These are phyloP conservation scores for Pelodytes ibericus DNA, from an alignment of 2,797 vertebrate genomes.

Conservation along the genomic window DNA sequence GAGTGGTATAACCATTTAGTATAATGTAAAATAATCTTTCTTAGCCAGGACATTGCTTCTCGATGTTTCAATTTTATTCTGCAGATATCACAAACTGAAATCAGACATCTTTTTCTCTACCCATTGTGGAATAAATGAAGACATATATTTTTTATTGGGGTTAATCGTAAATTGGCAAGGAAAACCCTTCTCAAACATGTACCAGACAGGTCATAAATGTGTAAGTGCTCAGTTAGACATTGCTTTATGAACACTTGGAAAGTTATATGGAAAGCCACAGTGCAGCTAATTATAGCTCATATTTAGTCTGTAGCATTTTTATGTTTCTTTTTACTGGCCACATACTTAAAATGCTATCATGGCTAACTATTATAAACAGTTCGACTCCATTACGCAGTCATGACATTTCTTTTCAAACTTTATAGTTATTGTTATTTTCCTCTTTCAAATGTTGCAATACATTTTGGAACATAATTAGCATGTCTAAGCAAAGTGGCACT, in stretches of 20 bases:
- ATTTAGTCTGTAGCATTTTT: slow-evolving; percentile 50
- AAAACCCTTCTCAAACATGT: slow-evolving; percentile 1
- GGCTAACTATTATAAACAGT: slow-evolving; percentile 29
- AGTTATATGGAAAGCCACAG: slow-evolving; percentile 42
- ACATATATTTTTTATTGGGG: slow-evolving; percentile 20
- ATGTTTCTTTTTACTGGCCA: slow-evolving; percentile 45
- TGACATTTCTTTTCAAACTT: slow-evolving; percentile 3
- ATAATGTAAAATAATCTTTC: no score
- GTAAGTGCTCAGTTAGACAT: slow-evolving; percentile 48
- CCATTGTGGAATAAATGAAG: slow-evolving; percentile 21
- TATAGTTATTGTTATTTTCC: slow-evolving; percentile 23
- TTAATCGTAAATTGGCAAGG: slow-evolving; percentile 29
- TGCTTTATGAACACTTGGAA: slow-evolving; percentile 54
- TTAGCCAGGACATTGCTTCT: background rate
- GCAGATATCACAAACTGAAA: slow-evolving; percentile 3
- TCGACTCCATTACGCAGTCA: slow-evolving; percentile 19
- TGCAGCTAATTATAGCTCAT: slow-evolving; percentile 50
- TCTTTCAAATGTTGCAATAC: slow-evolving; percentile 15
- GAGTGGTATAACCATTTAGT: no score
- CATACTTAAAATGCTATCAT: slow-evolving; percentile 38
- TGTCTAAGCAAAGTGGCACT: background rate
- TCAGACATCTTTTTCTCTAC: slow-evolving; percentile 3
- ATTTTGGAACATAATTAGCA: slow-evolving; percentile 7
- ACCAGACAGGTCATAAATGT: slow-evolving; percentile 52
- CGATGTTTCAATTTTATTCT: background rate